Evolutionary conservation across 2,113 vertebrate species (phyloP), one percentile per base, ranked within the genome.

Genomic region (Varanus komodoensis): DNA sequence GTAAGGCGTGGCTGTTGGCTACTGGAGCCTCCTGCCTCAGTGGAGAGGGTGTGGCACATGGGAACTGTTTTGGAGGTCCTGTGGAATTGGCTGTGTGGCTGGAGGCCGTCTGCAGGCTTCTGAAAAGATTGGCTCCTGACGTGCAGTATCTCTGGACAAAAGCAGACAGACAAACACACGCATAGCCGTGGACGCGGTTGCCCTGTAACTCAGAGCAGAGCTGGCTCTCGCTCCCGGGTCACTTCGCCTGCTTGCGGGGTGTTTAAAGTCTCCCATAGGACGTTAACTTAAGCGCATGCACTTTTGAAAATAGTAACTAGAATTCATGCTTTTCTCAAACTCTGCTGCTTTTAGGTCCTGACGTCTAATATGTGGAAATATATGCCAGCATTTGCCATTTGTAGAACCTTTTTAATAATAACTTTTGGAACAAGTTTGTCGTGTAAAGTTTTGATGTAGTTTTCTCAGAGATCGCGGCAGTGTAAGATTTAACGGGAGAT

Each of bases 141-240:
- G 38, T 44, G 38, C 38, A 1, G 38, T 44, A 44, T 44, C 38
- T 44, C 38, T 44, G 38, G 38, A 44, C 38, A 44, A 44, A 44
- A 44, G 38, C 38, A 44, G 3, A 44, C 38, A 44, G 3, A 3
- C 2, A 44, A 44, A 44, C 38, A 44, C 38, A 44, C 38, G 38
- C 3, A 25, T n/a, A 79, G 4, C 4, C 68, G 50, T 12, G 74
- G 88, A 93, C 89, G 12, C 73, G 44, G 69, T 93, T 29, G 89
- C 86, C 89, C 88, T 82, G 67, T 91, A 83, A 75, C 48, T 50
- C 89, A 87, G 90, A 87, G 89, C 69, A 93, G 95, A 95, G 94
- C 93, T 83, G 94, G 92, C 93, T 94, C 93, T 95, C 94, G 93
- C 79, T 93, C 74, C 87, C 91, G 0, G 89, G 61, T 80, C 86